Evolutionary conservation across 2,888 invertebrate species (phyloP).

Genomic region (Cryptophagus acutangulus): DNA sequence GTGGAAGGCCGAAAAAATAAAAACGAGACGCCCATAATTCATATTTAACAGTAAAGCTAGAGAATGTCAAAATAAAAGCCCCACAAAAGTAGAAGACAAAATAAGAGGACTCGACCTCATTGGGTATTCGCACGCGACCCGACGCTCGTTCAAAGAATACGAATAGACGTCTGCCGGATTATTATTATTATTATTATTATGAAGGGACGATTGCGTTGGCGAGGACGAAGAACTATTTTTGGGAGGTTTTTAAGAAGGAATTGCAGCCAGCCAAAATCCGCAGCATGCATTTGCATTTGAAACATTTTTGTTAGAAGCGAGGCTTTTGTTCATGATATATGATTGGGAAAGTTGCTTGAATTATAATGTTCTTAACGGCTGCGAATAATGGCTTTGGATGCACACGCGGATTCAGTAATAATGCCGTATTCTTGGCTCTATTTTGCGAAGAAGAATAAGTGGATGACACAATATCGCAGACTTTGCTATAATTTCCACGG

Average conservation of each 20-base stretch:
- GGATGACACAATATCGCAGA: too few species aligned
- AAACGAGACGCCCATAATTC: slow-evolving; percentile 26
- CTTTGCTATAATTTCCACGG: too few species aligned
- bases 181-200: too few species aligned
- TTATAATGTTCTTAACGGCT: slow-evolving; percentile 4
- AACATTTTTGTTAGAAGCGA: slow-evolving; percentile 2
- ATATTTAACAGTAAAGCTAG: slow-evolving; percentile 29
- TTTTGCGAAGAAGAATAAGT: too few species aligned
- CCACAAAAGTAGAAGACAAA: slow-evolving; percentile 24
- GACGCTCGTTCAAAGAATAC: slow-evolving; percentile 1
- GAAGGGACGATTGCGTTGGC: too few species aligned
- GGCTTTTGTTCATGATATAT: slow-evolving; percentile 5
- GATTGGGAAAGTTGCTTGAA: slow-evolving; percentile 2
- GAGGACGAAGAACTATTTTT: too few species aligned
- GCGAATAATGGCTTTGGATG: slow-evolving; percentile 6
- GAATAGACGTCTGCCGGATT: slow-evolving; percentile 2
- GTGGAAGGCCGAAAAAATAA: too few species aligned
- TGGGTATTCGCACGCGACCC: slow-evolving; percentile 1
- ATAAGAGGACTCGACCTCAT: slow-evolving; percentile 17
- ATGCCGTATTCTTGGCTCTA: too few species aligned
- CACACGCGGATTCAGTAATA: too few species aligned
- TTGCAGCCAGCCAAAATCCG: slow-evolving; percentile 6
- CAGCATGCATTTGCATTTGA: slow-evolving; percentile 3
- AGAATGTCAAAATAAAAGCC: slow-evolving; percentile 28
- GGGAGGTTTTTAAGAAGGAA: background rate